Percentiles rank a stretch among this genome's conserved stretches.
Conservation (phyloP, 2,888 invertebrate genomes). For the Tipula confusa region DNA sequence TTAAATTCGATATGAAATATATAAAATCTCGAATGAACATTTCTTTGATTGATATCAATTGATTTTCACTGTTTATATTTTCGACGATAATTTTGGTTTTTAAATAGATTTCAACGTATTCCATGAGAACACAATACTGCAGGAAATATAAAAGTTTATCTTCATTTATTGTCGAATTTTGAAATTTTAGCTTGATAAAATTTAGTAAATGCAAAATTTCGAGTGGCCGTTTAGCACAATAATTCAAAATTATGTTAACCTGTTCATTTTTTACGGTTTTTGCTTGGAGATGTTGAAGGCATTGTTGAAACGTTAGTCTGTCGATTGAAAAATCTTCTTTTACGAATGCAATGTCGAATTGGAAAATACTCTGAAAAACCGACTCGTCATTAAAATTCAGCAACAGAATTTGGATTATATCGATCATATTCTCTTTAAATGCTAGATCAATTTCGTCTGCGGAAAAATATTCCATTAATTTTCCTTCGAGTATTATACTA, state of each 20-base stretch:
- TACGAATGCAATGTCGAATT: conserved; percentile 31
- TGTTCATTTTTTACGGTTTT: neutral
- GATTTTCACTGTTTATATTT: neutral
- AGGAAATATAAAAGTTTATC: conserved; percentile 55
- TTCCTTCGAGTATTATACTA: neutral
- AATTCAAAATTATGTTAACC: neutral
- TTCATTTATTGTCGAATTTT: conserved; percentile 51
- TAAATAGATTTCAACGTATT: conserved; percentile 21
- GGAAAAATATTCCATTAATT: neutral
- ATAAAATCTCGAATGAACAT: conserved; percentile 56
- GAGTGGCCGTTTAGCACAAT: conserved; percentile 51
- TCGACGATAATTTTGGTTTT: neutral
- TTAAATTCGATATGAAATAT: conserved; percentile 32
- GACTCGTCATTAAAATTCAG: conserved; percentile 33
- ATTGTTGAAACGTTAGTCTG: conserved; percentile 31
- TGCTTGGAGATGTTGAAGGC: conserved; percentile 30
- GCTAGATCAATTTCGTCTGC: neutral
- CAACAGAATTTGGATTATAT: conserved; percentile 32
- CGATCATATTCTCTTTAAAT: conserved; percentile 20
- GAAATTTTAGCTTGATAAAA: conserved; percentile 52
- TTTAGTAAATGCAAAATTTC: conserved; percentile 55
- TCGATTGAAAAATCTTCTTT: conserved; percentile 28
- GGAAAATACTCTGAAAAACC: conserved; percentile 31
- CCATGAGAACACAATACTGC: conserved; percentile 48
- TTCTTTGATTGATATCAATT: conserved; percentile 48